A percentile compares a stretch with the other conserved stretches of the same genome.
These are phyloP conservation scores for Chesias legatella DNA, from an alignment of 2,888 invertebrate genomes.

Conservation along the genomic window DNA sequence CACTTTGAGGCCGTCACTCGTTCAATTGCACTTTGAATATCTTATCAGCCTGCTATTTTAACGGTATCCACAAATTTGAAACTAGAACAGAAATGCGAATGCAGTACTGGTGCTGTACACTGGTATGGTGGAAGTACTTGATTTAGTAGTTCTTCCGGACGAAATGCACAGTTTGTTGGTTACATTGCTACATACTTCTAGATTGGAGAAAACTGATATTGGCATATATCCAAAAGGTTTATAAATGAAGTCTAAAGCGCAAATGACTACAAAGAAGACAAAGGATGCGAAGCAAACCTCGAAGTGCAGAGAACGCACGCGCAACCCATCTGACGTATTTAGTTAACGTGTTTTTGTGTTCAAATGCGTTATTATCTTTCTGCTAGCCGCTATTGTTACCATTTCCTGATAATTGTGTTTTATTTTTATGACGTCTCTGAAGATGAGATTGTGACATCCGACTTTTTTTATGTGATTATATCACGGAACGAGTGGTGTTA, in stretches of 20 bases:
- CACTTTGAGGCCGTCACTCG: no score
- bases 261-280: conserved; percentile 27
- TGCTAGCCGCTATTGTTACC: conserved; percentile 6
- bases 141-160: no score
- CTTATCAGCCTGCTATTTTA: no score
- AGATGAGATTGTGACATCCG: conserved; percentile 10
- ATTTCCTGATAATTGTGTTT: conserved; percentile 4
- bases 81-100: no score
- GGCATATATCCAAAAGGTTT: conserved; percentile 12
- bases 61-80: no score
- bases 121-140: no score
- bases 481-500: no score
- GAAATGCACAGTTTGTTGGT: no score
- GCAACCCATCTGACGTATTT: conserved; percentile 13
- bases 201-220: conserved; percentile 1
- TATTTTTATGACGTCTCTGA: conserved; percentile 13
- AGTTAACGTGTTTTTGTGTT: conserved; percentile 19
- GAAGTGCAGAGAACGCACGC: conserved; percentile 11
- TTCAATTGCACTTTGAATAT: no score
- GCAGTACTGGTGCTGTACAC: no score
- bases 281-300: conserved; percentile 20
- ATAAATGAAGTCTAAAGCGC: conserved; percentile 2
- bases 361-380: conserved; percentile 6
- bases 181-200: no score
- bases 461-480: no score